Evolutionary conservation across 2,888 invertebrate genomes (phyloP).

Genomic region (Hedychridium roseum): DNA sequence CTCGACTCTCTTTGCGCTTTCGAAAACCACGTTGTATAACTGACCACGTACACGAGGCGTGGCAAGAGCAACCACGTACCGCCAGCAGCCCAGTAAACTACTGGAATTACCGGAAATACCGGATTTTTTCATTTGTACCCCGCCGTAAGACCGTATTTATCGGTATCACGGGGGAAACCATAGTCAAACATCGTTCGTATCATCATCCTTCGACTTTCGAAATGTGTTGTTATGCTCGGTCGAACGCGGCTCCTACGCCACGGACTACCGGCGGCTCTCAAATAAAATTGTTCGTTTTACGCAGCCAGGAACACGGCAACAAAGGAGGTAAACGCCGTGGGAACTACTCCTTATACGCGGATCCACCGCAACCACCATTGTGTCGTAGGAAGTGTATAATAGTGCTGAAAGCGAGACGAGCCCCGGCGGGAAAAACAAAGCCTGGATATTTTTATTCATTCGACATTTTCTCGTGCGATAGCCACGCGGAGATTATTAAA

Average conservation of each 20-base stretch:
- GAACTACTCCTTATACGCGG: constrained; percentile 19
- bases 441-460: no score
- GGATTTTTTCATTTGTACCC: constrained; percentile 26
- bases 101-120: constrained; percentile 18
- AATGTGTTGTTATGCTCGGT: no score
- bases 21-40: constrained; percentile 27
- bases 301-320: constrained; percentile 3
- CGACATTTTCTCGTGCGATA: no score
- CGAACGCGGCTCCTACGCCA: no score
- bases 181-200: no score
- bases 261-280: no score
- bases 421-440: constrained; percentile 23
- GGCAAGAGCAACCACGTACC: not conserved
- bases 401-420: constrained; percentile 39
- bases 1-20: constrained; percentile 19
- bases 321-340: constrained; percentile 28
- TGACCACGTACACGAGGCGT: not conserved
- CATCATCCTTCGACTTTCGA: no score
- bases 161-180: constrained; percentile 6
- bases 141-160: constrained; percentile 15
- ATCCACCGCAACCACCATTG: constrained; percentile 13
- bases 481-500: no score
- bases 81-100: constrained; percentile 13
- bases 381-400: constrained; percentile 28
- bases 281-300: not conserved